Conservation (phyloP, 2,797 vertebrate genomes). For the Anguilla megastoma region DNA sequence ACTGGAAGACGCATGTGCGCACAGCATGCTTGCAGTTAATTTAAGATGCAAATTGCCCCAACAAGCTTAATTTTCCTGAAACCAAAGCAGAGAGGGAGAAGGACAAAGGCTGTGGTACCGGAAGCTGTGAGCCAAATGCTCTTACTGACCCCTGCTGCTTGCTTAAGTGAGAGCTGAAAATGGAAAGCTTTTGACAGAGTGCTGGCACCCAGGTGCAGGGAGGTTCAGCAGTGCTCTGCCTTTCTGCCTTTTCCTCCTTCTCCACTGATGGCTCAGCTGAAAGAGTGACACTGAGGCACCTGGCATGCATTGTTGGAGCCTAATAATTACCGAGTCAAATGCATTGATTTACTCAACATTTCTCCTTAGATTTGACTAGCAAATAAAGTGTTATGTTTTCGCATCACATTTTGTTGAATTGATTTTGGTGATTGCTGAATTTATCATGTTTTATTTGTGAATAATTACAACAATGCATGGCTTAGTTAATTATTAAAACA, state of each 20-base stretch:
- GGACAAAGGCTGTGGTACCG: neutral
- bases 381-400: neutral
- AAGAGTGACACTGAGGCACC: neutral
- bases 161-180: neutral
- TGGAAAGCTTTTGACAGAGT: neutral
- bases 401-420: neutral
- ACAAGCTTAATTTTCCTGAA: neutral
- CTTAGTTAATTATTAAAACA: neutral
- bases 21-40: neutral
- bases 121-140: neutral
- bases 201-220: neutral
- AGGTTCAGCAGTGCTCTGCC: neutral
- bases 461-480: neutral
- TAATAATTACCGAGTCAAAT: neutral
- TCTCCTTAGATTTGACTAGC: neutral
- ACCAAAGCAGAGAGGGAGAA: neutral
- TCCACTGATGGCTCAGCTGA: neutral
- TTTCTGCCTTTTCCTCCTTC: neutral
- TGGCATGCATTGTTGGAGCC: neutral
- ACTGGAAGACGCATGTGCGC: neutral
- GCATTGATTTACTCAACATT: neutral
- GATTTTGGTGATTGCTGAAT: neutral
- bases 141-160: constrained; percentile 7
- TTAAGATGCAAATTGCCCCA: neutral
- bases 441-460: neutral